Evolutionary conservation across 2,113 vertebrate species (phyloP), one percentile per base, ranked within the genome.

Genomic region (Struthio camelus): DNA sequence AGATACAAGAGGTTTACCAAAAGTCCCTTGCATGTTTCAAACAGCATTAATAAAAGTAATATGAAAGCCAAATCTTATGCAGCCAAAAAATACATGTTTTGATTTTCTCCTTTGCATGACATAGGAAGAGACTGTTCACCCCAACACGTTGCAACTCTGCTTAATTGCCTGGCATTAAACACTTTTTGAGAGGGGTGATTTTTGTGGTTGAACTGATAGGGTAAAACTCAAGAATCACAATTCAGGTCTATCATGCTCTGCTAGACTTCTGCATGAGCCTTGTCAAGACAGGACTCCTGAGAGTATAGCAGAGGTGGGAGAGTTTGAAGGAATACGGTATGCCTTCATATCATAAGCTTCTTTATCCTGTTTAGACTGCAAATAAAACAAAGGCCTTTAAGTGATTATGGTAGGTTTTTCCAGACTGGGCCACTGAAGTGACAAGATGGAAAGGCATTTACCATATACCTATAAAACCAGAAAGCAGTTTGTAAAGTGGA

Each of bases 271-370:
- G 3, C 11, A 23, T 2, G 10, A 18, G 8, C 7, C 6, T 23
- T 14, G 25, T 56, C 28, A 46, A 54, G 25, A 23, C 15, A 20
- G 0, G 4, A 3, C 5, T 15, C 25, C 12, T 32, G 32, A n/a
- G 2, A 9, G 11, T 10, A 75, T n/a, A 32, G 46, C 13, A 27
- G 16, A 46, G 9, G 6, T 2, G 9, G 44, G 6, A 13, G 7
- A 40, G 5, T 8, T 17, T 5, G 9, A 23, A 30, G 25, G 9
- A 14, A 14, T 5, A 34, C 3, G 10, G 34, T 2, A 6, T 8
- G 30, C 17, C 4, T 0, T 6, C 30, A 17, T 6, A 36, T 11
- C 14, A n/a, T 22, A 25, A 14, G 3, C 3, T 3, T 5, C 14
- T 30, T 46, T n/a, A 25, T 14, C 14, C 27, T 40, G 36, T 40